Evolutionary conservation across 2,113 vertebrate species (phyloP).

Genomic region (Tinamus guttatus): DNA sequence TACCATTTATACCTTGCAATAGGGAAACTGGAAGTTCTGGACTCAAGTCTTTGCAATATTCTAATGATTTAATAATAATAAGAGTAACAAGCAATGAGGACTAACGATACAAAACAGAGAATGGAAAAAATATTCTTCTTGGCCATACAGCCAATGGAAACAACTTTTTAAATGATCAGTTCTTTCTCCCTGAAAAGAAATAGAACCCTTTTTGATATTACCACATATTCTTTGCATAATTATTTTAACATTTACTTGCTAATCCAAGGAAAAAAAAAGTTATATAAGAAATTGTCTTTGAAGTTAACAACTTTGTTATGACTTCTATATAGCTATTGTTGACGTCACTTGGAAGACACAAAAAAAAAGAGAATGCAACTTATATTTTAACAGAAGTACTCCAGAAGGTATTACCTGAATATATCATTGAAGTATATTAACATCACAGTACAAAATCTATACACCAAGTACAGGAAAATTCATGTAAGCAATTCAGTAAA

Average conservation of each 20-base stretch:
- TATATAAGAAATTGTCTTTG: not conserved
- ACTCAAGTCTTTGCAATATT: not conserved
- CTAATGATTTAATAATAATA: not conserved
- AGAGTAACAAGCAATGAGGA: constrained; percentile 4
- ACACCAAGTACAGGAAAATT: not conserved
- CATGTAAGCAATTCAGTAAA: not conserved
- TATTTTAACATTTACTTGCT: not conserved
- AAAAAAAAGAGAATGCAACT: fast-evolving
- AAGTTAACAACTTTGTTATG: not conserved
- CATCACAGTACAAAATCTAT: not conserved
- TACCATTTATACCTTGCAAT: not conserved
- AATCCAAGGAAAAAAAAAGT: not conserved
- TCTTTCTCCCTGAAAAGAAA: constrained; percentile 15
- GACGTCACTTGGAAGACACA: not conserved
- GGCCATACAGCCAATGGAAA: not conserved
- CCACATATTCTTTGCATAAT: not conserved
- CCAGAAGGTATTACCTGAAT: not conserved
- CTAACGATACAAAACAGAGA: not conserved
- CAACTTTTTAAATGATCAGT: not conserved
- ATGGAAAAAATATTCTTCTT: not conserved
- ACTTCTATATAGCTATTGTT: not conserved
- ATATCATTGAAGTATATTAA: not conserved
- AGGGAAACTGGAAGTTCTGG: not conserved
- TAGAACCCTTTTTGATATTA: not conserved
- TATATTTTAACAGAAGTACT: not conserved